phyloP scores from a whole-genome alignment of 2,888 invertebrate species.

The Drosophila longiperda region DNA sequence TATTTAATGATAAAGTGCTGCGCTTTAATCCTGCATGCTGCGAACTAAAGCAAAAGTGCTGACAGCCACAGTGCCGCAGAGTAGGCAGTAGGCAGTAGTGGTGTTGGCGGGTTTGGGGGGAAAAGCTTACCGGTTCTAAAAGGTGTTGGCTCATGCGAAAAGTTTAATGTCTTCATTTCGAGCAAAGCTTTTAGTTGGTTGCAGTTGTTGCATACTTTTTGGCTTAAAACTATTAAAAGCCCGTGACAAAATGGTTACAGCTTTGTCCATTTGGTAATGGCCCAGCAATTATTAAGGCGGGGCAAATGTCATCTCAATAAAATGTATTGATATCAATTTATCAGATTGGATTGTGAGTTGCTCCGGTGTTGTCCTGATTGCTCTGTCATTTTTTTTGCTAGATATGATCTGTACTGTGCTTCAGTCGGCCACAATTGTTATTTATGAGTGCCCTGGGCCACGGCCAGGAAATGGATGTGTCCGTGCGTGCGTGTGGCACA shows the following conservation, averaged over 20 bases:
- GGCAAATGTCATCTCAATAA: constrained; percentile 7
- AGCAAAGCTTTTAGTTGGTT: constrained; percentile 41
- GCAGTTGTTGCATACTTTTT: constrained; percentile 35
- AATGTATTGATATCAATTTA: not conserved
- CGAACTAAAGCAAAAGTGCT: constrained; percentile 50
- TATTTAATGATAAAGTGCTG: constrained; percentile 77
- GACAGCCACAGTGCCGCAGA: constrained; percentile 41
- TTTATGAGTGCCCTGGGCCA: constrained; percentile 62
- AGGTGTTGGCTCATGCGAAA: constrained; percentile 40
- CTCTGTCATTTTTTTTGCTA: constrained; percentile 18
- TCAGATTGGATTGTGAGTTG: constrained; percentile 12
- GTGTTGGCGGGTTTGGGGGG: not conserved
- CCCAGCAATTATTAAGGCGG: constrained; percentile 15
- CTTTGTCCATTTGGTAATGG: constrained; percentile 28
- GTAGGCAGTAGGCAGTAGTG: not conserved
- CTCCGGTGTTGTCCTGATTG: constrained; percentile 23
- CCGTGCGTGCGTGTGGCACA: constrained; percentile 32
- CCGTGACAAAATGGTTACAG: constrained; percentile 39
- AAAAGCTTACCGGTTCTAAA: constrained; percentile 8
- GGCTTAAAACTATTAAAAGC: constrained; percentile 66
- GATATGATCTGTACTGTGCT: constrained; percentile 36
- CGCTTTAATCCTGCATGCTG: constrained; percentile 64
- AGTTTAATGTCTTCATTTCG: constrained; percentile 57
- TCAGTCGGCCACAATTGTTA: constrained; percentile 53
- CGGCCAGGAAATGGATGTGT: constrained; percentile 52